These are phyloP conservation scores for Pardalotus punctatus DNA, from an alignment of 2,113 vertebrate genomes.

Conservation along the genomic window DNA sequence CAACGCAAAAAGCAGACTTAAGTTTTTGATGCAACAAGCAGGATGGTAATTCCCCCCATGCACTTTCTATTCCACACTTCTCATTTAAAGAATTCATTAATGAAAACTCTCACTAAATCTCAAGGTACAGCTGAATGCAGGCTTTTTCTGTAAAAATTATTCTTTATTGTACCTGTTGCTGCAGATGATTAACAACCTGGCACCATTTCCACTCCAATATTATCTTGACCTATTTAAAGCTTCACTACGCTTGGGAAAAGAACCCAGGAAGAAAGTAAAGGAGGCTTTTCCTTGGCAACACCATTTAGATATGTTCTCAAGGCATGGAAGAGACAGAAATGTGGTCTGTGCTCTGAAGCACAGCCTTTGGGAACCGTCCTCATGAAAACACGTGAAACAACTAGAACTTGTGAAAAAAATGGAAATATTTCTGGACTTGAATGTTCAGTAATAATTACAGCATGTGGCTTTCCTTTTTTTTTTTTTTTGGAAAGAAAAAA, in stretches of 20 bases:
- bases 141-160: not conserved
- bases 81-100: not conserved
- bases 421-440: not conserved
- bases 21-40: constrained; percentile 6
- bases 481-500: not conserved
- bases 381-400: not conserved
- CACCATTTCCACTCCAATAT: not conserved
- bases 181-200: not conserved
- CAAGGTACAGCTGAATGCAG: not conserved
- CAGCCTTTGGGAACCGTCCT: not conserved
- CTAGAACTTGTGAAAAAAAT: not conserved
- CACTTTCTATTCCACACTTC: not conserved
- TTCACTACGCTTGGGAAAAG: not conserved
- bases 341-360: not conserved
- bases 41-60: not conserved
- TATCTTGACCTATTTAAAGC: not conserved
- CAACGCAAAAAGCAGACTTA: constrained; percentile 5
- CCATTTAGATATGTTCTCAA: not conserved
- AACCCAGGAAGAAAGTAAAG: not conserved
- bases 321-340: not conserved
- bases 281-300: not conserved
- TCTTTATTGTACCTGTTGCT: not conserved
- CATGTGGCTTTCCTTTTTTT: not conserved
- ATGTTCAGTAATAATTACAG: not conserved
- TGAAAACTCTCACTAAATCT: not conserved